Base-by-base conservation (phyloP, 2,888 invertebrate species). In the Epinotia demarniana region DNA sequence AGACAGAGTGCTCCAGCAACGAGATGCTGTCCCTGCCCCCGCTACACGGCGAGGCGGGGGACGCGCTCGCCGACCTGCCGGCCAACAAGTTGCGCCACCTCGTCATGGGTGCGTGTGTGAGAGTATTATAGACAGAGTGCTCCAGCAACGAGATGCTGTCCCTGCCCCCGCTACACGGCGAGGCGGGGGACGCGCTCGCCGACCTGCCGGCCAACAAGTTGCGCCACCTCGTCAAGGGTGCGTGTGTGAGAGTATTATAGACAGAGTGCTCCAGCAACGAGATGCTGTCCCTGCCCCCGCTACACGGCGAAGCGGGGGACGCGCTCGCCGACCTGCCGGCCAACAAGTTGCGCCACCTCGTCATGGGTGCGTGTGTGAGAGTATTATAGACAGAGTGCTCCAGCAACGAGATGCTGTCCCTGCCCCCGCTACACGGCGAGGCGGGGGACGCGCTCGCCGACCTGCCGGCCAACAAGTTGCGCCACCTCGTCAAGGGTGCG, bases 71-170 rank as follows among this genome's bases (percentile, higher is more conserved):
- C 2, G 98, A 98, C 83, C 91, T 98, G 82, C 98, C 98, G 46
- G 96, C 97, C 82, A 90, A 94, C 81, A 97, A 97, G 9, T 9
- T 39, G 39, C 39, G 39, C 39, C 39, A 39, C 39, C 39, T 39
- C 39, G 39, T 39, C 39, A 39, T 9, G 39, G 39, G 39, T 39
- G 39, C 39, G 39, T 39, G 39, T 39, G 39, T 39, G 39, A 39
- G 39, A 39, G 39, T 9, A 39, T 39, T 39, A 39, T 39, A 39
- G 39, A 39, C 39, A 9, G n/a, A n/a, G 63, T 97, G 97, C 92
- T 97, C 97, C 80, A 96, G 97, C 81, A 97, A 98, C 86, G 97
- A 98, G 89, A 98, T 98, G 92, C 96, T 98, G 62, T 97, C 98
- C 85, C 94, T 98, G 80, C 94, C 98, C 83, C 39, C 39, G 39